Evolutionary conservation across 2,888 invertebrate species (phyloP), one percentile per base, ranked within the genome.

Genomic region (Noctua comes): DNA sequence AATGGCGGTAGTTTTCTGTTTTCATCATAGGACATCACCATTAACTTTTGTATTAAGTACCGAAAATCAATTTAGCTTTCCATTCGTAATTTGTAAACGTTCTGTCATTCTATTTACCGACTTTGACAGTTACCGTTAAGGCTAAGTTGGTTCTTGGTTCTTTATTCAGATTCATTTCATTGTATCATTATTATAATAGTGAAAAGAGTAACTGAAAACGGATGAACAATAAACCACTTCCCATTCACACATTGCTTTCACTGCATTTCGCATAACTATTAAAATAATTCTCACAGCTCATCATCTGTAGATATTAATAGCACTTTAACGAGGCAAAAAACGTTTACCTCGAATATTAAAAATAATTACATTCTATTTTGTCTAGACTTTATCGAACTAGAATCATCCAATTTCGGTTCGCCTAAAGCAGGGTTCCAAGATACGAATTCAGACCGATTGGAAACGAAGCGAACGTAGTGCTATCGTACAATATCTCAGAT

Each of bases 1-100:
- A 81, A 83, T 84, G 76, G 54, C 77, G 77, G 86, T 85, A 87
- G 82, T 88, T 89, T 91, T 88, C 88, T 91, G 83, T 88, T 88
- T 91, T 87, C 89, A 91, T 92, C 90, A 89, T 90, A 92, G 89
- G 79, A 82, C 82, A 85, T 87, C 88, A 81, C 91, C 90, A 92
- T 92, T 89, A 90, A 82, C 79, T 88, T 90, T 87, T 84, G 77
- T 86, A 73, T 84, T 73, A 66, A 27, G 54, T 74, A 81, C 77
- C 79, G 75, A 87, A 88, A 86, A 89, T 87, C 83, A 87, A 90
- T 91, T 92, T 92, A 88, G 86, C 89, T 92, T 90, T 91, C 89
- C 89, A 57, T 68, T 80, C 31, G 54, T 82, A 27, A 86, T 86
- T 87, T 83, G 75, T 86, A 71, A 85, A 75, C 68, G 71, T 59